Conservation (phyloP, 2,888 invertebrate genomes). For the Tipula lateralis region DNA sequence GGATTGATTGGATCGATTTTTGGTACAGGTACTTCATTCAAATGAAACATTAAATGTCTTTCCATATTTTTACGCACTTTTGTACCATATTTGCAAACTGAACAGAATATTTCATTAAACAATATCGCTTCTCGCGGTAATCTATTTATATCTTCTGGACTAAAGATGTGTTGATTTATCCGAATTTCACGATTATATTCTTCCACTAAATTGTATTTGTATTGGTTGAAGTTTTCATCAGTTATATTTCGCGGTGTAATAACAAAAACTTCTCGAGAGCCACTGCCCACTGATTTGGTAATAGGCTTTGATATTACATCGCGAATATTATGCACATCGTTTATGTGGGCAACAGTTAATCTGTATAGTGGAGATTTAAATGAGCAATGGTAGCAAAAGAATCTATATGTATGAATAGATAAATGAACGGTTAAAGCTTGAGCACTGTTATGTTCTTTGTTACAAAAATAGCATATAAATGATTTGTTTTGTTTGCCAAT, state of each 20-base stretch:
- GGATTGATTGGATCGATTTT: constrained; percentile 72
- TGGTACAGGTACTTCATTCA: constrained; percentile 57
- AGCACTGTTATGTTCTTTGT: neutral
- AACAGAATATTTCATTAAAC: constrained; percentile 57
- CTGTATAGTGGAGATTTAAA: neutral
- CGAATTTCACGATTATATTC: neutral
- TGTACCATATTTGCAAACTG: constrained; percentile 62
- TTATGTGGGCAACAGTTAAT: neutral
- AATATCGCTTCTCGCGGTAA: constrained; percentile 64
- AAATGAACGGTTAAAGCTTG: neutral
- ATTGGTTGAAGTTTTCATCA: neutral
- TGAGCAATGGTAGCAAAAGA: neutral
- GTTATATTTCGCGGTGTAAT: neutral
- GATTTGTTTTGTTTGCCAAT: neutral
- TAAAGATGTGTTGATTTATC: constrained; percentile 44
- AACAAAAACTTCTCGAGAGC: neutral
- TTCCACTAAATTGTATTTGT: neutral
- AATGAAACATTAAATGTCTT: constrained; percentile 64
- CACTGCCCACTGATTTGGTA: neutral
- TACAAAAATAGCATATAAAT: constrained; percentile 14
- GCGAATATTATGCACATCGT: neutral
- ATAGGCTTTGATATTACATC: neutral
- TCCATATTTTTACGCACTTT: constrained; percentile 69
- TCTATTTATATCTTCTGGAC: constrained; percentile 58
- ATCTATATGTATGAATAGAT: neutral